phyloP scores from a whole-genome alignment of 2,113 vertebrate genomes.

The Elaphurus davidianus region DNA sequence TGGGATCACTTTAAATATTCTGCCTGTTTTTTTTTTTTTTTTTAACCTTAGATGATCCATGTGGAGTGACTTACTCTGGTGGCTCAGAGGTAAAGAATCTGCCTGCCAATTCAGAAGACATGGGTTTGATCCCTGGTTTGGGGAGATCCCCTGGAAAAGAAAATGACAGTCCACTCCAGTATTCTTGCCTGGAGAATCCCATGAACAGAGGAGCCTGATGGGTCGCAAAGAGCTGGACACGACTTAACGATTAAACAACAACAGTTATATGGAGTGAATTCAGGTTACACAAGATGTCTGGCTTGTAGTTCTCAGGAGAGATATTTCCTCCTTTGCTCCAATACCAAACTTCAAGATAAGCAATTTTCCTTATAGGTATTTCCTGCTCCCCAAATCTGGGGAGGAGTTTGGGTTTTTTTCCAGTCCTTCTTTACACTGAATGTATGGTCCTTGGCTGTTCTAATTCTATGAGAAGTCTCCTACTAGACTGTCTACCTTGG shows the following conservation, averaged over 20 bases:
- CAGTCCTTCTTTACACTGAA: not conserved
- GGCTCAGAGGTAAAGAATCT: too few relatives aligned
- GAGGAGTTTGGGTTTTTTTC: not conserved
- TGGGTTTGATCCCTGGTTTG: too few relatives aligned
- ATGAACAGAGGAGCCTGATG: not conserved
- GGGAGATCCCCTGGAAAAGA: not conserved
- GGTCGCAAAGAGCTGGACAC: not conserved
- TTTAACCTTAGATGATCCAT: not conserved
- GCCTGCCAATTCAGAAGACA: too few relatives aligned
- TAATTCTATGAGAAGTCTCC: not conserved
- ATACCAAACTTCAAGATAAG: not conserved
- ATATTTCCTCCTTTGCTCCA: not conserved
- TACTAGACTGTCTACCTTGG: not conserved
- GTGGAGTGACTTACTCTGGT: not conserved
- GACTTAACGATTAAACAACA: not conserved
- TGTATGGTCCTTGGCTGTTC: not conserved
- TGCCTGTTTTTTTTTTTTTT: not conserved
- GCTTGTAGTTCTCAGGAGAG: not conserved
- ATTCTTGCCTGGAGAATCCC: not conserved
- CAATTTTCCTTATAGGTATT: not conserved
- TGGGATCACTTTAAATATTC: not conserved
- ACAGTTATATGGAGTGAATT: not conserved
- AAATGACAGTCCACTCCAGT: not conserved
- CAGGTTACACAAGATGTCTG: not conserved
- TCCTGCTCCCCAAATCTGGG: not conserved